Conservation (phyloP, 1,140 invertebrate species). For the Sycobia sp. region DNA sequence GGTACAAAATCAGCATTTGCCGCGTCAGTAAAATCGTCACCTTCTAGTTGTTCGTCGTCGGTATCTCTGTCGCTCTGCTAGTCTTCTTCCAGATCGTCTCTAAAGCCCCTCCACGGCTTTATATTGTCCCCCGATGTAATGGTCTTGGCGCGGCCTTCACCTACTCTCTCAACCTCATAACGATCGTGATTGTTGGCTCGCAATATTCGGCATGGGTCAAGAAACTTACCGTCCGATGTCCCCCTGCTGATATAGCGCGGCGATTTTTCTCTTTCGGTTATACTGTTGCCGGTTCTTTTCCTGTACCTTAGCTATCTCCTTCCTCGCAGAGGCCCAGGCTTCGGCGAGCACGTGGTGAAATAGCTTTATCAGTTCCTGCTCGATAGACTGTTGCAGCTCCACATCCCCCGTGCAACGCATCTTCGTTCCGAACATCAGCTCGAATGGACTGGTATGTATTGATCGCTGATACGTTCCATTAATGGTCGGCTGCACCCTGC, state of each 20-base stretch:
- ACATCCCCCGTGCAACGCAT: background rate
- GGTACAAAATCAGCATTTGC: no score
- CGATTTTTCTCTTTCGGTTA: no score
- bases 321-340: background rate
- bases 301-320: no score
- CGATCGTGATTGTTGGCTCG: background rate
- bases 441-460: constrained; percentile 45
- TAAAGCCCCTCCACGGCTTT: no score
- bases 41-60: no score
- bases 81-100: no score
- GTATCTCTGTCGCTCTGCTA: no score
- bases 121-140: background rate
- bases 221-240: background rate
- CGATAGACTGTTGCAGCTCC: constrained; percentile 3
- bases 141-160: constrained; percentile 4
- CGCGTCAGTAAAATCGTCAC: no score
- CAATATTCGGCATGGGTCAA: constrained; percentile 8
- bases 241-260: constrained; percentile 10
- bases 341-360: background rate
- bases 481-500: constrained; percentile 43
- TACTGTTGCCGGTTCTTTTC: no score
- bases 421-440: no score
- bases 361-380: background rate
- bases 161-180: background rate
- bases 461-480: constrained; percentile 48